These are phyloP conservation scores for Toxotes jaculatrix DNA, from an alignment of 2,113 vertebrate species.

Conservation along the genomic window DNA sequence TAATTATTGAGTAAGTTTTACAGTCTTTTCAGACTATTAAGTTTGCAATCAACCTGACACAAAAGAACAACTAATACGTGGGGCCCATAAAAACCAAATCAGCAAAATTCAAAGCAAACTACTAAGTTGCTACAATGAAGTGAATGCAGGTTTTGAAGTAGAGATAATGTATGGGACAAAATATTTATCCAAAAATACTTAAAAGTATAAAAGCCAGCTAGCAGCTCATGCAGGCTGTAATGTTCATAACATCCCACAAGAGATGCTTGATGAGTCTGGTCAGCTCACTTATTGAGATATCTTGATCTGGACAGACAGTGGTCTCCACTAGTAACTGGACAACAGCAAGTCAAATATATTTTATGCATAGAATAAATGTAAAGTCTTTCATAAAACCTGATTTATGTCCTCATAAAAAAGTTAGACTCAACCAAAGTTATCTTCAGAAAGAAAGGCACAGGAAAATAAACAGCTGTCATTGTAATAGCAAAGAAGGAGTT, in stretches of 20 bases:
- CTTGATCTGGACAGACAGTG: background rate
- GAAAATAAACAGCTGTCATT: constrained; percentile 40
- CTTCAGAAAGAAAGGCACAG: constrained; percentile 15
- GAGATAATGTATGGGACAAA: background rate
- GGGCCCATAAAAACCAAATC: background rate
- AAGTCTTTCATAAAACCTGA: background rate
- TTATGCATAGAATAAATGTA: too few relatives aligned
- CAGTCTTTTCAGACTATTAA: constrained; percentile 9
- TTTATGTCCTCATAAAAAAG: background rate
- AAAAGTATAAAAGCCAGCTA: background rate
- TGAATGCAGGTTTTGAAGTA: background rate
- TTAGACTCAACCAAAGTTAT: background rate
- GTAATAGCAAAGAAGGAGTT: constrained; percentile 1
- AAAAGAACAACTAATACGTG: background rate
- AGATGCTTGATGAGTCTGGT: background rate
- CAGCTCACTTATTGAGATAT: background rate
- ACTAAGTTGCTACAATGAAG: background rate
- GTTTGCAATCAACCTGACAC: constrained; percentile 13
- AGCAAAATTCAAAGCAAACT: constrained; percentile 13
- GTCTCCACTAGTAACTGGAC: too few relatives aligned
- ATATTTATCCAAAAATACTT: background rate
- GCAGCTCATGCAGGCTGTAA: background rate
- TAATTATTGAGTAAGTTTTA: constrained; percentile 11
- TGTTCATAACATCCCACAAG: background rate
- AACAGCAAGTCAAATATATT: too few relatives aligned